These are phyloP conservation scores for Larimichthys polyactis DNA, from an alignment of 2,113 vertebrate genomes.

Conservation along the genomic window DNA sequence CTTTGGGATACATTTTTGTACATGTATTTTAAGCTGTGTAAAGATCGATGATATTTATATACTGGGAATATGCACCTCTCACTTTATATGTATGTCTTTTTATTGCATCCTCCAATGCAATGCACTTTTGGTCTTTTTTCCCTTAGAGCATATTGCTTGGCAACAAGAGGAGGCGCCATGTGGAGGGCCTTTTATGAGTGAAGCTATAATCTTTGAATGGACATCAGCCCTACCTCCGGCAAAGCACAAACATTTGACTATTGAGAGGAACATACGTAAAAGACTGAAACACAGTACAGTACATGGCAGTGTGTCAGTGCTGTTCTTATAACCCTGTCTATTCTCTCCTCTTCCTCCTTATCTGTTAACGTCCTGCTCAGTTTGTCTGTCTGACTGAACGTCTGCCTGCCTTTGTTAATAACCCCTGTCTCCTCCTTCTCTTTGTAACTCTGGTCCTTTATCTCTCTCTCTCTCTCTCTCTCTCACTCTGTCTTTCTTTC, in stretches of 20 bases:
- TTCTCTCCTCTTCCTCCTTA: conserved; percentile 47
- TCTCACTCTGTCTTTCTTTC: background rate
- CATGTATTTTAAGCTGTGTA: conserved; percentile 22
- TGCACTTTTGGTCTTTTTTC: conserved; percentile 59
- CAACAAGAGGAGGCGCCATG: conserved; percentile 70
- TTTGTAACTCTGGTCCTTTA: conserved; percentile 41
- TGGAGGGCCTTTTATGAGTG: conserved; percentile 62
- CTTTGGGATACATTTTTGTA: conserved; percentile 45
- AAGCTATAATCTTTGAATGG: conserved; percentile 71
- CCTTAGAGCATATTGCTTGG: conserved; percentile 73
- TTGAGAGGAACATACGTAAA: conserved; percentile 59
- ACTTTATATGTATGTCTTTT: conserved; percentile 35
- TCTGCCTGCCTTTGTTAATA: conserved; percentile 53
- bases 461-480: conserved; percentile 14
- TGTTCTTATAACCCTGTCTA: conserved; percentile 44
- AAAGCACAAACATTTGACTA: conserved; percentile 93
- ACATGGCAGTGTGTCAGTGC: conserved; percentile 57
- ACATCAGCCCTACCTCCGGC: conserved; percentile 86
- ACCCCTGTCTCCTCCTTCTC: conserved; percentile 30
- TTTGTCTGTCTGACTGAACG: conserved; percentile 53
- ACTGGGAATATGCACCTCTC: conserved; percentile 33
- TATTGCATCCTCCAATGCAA: conserved; percentile 48
- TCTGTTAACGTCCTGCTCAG: conserved; percentile 52
- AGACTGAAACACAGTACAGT: conserved; percentile 76
- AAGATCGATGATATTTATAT: conserved; percentile 45